A percentile compares a stretch with the other conserved stretches of the same genome.
Conservation (phyloP, 2,888 invertebrate genomes). For the Marasmarcha lunaedactyla region DNA sequence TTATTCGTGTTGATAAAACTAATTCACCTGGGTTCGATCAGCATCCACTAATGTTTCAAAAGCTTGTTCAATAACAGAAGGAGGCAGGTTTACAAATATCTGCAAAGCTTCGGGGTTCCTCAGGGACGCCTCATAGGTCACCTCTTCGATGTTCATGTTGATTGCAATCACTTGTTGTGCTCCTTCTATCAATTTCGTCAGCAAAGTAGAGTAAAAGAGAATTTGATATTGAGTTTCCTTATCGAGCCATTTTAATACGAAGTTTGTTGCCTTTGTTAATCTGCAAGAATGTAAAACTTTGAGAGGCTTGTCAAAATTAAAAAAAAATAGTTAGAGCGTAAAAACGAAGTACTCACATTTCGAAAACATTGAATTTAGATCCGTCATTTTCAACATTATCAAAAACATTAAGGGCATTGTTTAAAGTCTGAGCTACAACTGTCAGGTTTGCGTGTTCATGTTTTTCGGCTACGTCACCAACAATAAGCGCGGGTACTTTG, state of each 20-base stretch:
- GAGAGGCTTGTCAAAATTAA: conserved; percentile 3
- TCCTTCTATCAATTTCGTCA: conserved; percentile 47
- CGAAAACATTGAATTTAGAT: no score
- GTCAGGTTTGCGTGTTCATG: no score
- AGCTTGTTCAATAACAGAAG: conserved; percentile 34
- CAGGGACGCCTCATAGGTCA: conserved; percentile 45
- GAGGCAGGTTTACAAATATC: conserved; percentile 32
- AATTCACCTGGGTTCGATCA: conserved; percentile 56
- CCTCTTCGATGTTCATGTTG: conserved; percentile 49
- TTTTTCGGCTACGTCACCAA: no score
- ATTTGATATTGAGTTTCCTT: conserved; percentile 36
- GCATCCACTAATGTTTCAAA: conserved; percentile 55
- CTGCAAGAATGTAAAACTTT: conserved; percentile 26
- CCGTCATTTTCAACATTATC: no score
- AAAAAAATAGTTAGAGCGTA: conserved; percentile 5
- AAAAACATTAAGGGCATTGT: no score
- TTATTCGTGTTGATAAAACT: no score
- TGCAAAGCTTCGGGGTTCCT: conserved; percentile 42
- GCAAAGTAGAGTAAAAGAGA: conserved; percentile 46
- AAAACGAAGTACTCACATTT: no score
- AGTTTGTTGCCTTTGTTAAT: conserved; percentile 35
- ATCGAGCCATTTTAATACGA: conserved; percentile 40
- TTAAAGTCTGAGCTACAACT: no score
- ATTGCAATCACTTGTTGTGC: conserved; percentile 38
- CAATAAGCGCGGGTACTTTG: no score